phyloP scores from a whole-genome alignment of 2,888 invertebrate genomes.

The Erpobdella octoculata region DNA sequence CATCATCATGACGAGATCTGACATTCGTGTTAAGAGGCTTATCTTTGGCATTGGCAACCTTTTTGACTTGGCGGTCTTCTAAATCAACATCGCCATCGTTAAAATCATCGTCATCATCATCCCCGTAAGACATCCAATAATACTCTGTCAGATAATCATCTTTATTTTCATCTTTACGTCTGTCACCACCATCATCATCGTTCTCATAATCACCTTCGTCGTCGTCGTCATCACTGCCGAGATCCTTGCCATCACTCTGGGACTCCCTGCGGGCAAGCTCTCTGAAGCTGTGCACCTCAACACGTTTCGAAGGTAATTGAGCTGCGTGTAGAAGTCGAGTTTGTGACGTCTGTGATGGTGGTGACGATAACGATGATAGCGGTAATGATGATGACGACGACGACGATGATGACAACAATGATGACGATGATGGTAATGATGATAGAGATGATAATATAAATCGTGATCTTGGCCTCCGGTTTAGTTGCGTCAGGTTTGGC shows the following conservation, averaged over 20 bases:
- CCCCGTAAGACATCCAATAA: not conserved
- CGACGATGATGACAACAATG: not conserved
- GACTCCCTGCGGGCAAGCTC: not conserved
- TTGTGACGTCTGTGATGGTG: not conserved
- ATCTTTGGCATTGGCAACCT: too few species aligned
- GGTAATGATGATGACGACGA: not conserved
- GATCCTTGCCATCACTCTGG: not conserved
- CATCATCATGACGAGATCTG: too few species aligned
- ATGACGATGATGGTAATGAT: not conserved
- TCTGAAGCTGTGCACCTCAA: not conserved
- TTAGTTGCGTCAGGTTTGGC: not conserved
- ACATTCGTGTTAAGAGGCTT: too few species aligned
- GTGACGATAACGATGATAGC: not conserved
- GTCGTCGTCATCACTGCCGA: not conserved
- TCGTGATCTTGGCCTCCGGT: not conserved
- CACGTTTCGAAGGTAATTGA: not conserved
- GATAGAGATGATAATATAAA: not conserved
- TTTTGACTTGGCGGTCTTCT: too few species aligned
- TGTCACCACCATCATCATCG: constrained; percentile 1
- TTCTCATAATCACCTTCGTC: too few species aligned
- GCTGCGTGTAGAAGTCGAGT: not conserved
- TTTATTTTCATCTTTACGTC: not conserved
- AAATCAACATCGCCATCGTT: not conserved
- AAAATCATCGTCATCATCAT: not conserved
- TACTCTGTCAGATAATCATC: not conserved